A percentile compares a stretch with the other conserved stretches of the same genome.
These are phyloP conservation scores for Cossypha heuglini DNA, from an alignment of 2,797 vertebrate genomes.

Conservation along the genomic window DNA sequence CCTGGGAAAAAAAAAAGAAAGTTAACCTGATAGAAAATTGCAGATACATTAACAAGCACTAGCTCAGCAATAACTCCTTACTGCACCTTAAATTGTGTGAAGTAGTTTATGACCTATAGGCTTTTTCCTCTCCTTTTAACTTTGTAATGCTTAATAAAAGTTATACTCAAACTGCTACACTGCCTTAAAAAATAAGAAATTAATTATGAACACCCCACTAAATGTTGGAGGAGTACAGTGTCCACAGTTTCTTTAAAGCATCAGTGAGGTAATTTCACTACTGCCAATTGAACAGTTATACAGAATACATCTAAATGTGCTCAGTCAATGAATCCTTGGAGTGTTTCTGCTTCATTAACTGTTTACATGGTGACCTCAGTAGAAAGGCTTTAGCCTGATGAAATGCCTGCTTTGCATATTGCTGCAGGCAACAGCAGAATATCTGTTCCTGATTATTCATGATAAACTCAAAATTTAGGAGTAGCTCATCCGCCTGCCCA, in stretches of 20 bases:
- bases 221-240: neutral
- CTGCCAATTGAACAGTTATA: conserved; percentile 32
- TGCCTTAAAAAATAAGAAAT: conserved; percentile 64
- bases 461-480: conserved; percentile 37
- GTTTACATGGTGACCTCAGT: conserved; percentile 66
- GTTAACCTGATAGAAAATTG: neutral
- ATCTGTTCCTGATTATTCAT: neutral
- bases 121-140: conserved; percentile 13
- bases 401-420: conserved; percentile 25
- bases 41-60: neutral
- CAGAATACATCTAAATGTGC: conserved; percentile 55
- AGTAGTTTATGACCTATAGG: conserved; percentile 23
- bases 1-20: neutral
- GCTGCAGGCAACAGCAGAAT: neutral
- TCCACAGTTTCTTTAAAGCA: conserved; percentile 49
- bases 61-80: conserved; percentile 9
- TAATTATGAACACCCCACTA: conserved; percentile 68
- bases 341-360: conserved; percentile 73
- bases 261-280: conserved; percentile 47
- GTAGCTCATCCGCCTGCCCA: conserved; percentile 28
- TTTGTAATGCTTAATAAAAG: conserved; percentile 56
- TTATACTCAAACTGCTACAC: conserved; percentile 22
- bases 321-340: conserved; percentile 56
- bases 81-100: neutral
- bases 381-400: conserved; percentile 51